A percentile compares a stretch with the other conserved stretches of the same genome.
These are phyloP conservation scores for Capitella teleta DNA, from an alignment of 1,140 invertebrate species.

Conservation along the genomic window DNA sequence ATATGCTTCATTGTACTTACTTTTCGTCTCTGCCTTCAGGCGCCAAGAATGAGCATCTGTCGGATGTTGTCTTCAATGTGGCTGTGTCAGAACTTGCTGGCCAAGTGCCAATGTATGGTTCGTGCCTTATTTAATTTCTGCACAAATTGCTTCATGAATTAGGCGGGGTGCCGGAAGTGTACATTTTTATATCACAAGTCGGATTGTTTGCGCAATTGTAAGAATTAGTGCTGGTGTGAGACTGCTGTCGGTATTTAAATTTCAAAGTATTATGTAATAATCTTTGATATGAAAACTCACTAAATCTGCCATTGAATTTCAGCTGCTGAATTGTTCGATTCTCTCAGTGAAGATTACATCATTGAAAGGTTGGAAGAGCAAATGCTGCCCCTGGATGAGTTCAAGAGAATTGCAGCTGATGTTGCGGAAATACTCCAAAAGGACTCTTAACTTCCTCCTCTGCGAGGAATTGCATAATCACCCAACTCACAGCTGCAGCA, in stretches of 20 bases:
- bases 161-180: not conserved
- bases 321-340: not conserved
- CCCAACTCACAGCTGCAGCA: too few relatives aligned
- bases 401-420: not conserved
- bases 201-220: not conserved
- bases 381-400: not conserved
- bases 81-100: too few relatives aligned
- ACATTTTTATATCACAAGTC: not conserved
- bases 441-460: too few relatives aligned
- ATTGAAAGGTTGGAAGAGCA: not conserved
- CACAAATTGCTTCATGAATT: not conserved
- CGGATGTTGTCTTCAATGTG: too few relatives aligned
- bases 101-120: too few relatives aligned
- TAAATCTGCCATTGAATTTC: not conserved
- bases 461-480: too few relatives aligned
- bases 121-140: not conserved
- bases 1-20: too few relatives aligned
- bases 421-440: not conserved
- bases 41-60: too few relatives aligned
- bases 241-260: not conserved
- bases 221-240: not conserved
- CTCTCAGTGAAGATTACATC: not conserved
- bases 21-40: not conserved
- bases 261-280: not conserved
- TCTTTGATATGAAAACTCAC: not conserved